Percentiles rank a stretch among this genome's conserved stretches.
phyloP scores from a whole-genome alignment of 2,888 invertebrate genomes.

The Boloria euphrosyne region DNA sequence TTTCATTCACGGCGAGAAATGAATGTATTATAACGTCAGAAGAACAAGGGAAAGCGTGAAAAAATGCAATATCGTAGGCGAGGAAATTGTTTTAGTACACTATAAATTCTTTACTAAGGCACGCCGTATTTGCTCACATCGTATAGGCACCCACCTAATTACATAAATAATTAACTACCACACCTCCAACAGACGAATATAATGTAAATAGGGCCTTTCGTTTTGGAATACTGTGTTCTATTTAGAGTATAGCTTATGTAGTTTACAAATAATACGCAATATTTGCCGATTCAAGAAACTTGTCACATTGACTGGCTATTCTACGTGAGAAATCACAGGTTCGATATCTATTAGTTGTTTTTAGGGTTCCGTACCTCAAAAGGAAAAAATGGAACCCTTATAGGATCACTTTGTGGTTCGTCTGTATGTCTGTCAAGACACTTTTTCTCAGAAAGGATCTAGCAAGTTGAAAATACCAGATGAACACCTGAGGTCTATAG shows the following conservation, averaged over 20 bases:
- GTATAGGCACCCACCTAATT: conserved; percentile 35
- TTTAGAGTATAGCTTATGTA: conserved; percentile 11
- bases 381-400: too few relatives aligned
- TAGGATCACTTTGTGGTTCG: too few relatives aligned
- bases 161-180: conserved; percentile 43
- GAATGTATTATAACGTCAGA: conserved; percentile 20
- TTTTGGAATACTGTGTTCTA: conserved; percentile 23
- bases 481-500: too few relatives aligned
- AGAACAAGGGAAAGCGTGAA: conserved; percentile 31
- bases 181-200: conserved; percentile 36
- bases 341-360: too few relatives aligned
- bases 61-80: conserved; percentile 29
- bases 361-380: too few relatives aligned
- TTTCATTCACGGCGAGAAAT: conserved; percentile 16
- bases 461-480: too few relatives aligned
- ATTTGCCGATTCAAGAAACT: background rate
- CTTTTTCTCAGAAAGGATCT: too few relatives aligned
- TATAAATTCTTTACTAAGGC: conserved; percentile 32
- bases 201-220: conserved; percentile 37
- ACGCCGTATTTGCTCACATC: conserved; percentile 22
- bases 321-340: too few relatives aligned
- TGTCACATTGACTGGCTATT: too few relatives aligned
- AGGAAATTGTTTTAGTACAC: conserved; percentile 28
- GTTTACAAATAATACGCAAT: conserved; percentile 2
- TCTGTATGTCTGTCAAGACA: too few relatives aligned